phyloP scores from a whole-genome alignment of 2,113 vertebrate genomes.

The Pungitius pungitius region DNA sequence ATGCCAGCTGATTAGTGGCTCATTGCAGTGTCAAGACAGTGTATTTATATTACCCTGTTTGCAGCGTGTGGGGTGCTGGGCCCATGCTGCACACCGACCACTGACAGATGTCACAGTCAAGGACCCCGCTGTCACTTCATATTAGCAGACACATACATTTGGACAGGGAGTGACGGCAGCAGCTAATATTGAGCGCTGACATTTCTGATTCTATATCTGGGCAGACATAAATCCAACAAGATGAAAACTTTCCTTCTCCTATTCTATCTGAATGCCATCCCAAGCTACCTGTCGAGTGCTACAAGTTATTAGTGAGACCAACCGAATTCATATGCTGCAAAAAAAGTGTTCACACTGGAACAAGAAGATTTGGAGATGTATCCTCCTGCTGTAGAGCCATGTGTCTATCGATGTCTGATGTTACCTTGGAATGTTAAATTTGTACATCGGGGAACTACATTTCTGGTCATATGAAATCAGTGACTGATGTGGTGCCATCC shows the following conservation, averaged over 20 bases:
- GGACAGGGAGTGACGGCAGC: constrained; percentile 53
- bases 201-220: constrained; percentile 71
- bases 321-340: constrained; percentile 10
- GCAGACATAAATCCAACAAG: constrained; percentile 75
- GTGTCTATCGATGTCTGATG: not conserved
- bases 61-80: constrained; percentile 41
- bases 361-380: constrained; percentile 9
- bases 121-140: constrained; percentile 75
- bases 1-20: constrained; percentile 73
- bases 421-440: not conserved
- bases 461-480: not conserved
- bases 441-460: not conserved
- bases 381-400: not conserved
- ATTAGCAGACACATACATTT: constrained; percentile 79
- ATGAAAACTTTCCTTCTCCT: constrained; percentile 80
- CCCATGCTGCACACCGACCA: constrained; percentile 70
- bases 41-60: constrained; percentile 68
- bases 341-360: constrained; percentile 4
- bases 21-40: constrained; percentile 60
- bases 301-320: constrained; percentile 80
- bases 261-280: constrained; percentile 36
- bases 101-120: constrained; percentile 79
- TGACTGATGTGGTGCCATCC: not conserved
- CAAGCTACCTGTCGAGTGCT: constrained; percentile 63
- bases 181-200: constrained; percentile 66